Percentiles rank a stretch among this genome's conserved stretches.
phyloP scores from a whole-genome alignment of 2,888 invertebrate genomes.

The Dusona sp. region DNA sequence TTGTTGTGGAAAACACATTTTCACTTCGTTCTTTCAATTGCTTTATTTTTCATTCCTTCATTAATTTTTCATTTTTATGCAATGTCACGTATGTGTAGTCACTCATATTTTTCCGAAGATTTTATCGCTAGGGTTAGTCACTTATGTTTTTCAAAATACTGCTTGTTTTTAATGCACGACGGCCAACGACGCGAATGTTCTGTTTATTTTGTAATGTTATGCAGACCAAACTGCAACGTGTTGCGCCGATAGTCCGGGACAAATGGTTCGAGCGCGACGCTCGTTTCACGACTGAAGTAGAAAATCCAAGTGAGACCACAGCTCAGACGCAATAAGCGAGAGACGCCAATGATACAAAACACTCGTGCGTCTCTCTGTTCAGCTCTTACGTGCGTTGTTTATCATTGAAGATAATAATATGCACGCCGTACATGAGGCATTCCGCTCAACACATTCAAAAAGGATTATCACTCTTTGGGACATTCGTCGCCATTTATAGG shows the following conservation, averaged over 20 bases:
- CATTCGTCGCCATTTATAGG: background rate
- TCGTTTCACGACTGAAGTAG: constrained; percentile 60
- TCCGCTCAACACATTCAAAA: background rate
- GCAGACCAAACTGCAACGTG: background rate
- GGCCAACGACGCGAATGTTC: background rate
- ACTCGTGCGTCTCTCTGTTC: background rate
- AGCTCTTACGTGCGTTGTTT: constrained; percentile 3
- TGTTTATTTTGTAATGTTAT: background rate
- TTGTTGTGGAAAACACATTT: background rate
- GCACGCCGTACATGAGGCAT: background rate
- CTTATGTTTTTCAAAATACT: background rate
- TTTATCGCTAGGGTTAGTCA: background rate
- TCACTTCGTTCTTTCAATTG: background rate
- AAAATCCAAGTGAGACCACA: constrained; percentile 3
- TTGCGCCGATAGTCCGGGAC: background rate
- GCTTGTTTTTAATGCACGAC: background rate
- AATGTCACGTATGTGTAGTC: background rate
- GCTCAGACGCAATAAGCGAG: constrained; percentile 8
- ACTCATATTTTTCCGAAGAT: background rate
- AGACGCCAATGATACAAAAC: background rate
- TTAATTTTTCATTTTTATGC: background rate
- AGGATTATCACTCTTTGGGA: background rate
- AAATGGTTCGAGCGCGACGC: constrained; percentile 46
- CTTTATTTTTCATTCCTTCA: background rate
- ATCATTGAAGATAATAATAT: constrained; percentile 6